Evolutionary conservation across 2,797 vertebrate species (phyloP).

Genomic region (Catostomus latipinnis): DNA sequence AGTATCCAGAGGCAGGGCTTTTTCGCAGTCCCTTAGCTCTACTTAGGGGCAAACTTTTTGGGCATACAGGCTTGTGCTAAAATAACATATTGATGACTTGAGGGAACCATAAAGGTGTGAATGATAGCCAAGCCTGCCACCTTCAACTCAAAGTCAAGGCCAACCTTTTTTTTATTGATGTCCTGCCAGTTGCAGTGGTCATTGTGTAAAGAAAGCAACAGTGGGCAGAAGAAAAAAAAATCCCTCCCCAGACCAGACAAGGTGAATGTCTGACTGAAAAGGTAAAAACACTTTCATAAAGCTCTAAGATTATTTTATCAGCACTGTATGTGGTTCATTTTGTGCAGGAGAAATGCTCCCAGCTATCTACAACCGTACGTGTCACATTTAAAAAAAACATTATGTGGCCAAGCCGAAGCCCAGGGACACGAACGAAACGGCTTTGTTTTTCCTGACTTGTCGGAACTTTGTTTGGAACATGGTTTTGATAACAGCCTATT

Average conservation of each 20-base stretch:
- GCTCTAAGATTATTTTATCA: constrained; percentile 41
- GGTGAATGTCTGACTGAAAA: constrained; percentile 33
- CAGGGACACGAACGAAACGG: constrained; percentile 42
- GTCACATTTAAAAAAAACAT: constrained; percentile 49
- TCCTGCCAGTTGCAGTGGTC: constrained; percentile 42
- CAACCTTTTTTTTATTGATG: constrained; percentile 45
- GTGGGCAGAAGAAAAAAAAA: background rate
- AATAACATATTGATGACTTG: constrained; percentile 34
- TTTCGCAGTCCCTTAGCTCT: constrained; percentile 7
- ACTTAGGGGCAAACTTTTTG: constrained; percentile 11
- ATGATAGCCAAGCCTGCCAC: constrained; percentile 39
- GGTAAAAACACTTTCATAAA: constrained; percentile 34
- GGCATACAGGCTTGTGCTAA: constrained; percentile 15
- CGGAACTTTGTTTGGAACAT: constrained; percentile 33
- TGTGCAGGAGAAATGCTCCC: constrained; percentile 16
- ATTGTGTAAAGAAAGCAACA: constrained; percentile 51
- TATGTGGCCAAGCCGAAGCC: constrained; percentile 34
- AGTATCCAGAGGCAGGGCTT: constrained; percentile 4
- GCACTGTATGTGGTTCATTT: background rate
- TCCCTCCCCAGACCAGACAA: constrained; percentile 6
- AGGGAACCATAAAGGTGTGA: constrained; percentile 42
- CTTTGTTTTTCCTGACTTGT: constrained; percentile 49
- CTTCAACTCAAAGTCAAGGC: constrained; percentile 35
- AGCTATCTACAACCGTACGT: constrained; percentile 17
- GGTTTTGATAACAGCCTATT: constrained; percentile 46